Percentiles rank a stretch among this genome's conserved stretches.
Evolutionary conservation across 2,888 invertebrate species (phyloP).

Genomic region (Thymelicus lineola): DNA sequence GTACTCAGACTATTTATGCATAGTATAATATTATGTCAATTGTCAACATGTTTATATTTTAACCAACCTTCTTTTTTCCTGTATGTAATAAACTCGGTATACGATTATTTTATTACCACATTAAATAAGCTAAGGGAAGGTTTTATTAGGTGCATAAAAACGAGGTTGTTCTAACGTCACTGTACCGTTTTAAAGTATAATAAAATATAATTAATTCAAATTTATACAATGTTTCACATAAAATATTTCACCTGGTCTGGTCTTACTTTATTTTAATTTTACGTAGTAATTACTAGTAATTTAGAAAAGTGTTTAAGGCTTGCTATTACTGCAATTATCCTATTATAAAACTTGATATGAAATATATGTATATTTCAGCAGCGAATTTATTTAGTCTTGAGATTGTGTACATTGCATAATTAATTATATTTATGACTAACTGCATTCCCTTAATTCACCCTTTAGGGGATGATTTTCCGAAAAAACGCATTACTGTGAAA

Average conservation of each 20-base stretch:
- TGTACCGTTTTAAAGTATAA: conserved; percentile 8
- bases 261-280: neutral
- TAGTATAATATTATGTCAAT: no score
- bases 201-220: conserved; percentile 12
- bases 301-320: neutral
- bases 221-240: conserved; percentile 10
- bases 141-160: neutral
- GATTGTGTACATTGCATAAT: no score
- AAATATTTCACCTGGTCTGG: neutral
- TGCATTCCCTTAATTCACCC: no score
- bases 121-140: neutral
- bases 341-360: no score
- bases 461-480: no score
- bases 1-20: no score
- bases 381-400: no score
- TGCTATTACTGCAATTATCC: neutral
- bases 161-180: neutral
- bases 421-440: no score
- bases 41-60: conserved; percentile 1
- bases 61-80: neutral
- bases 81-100: neutral
- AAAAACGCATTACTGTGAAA: no score
- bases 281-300: neutral
- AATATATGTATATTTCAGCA: no score
- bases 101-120: conserved; percentile 3